Base-by-base conservation (phyloP, 2,113 vertebrate genomes). In the Sclerurus mexicanus region DNA sequence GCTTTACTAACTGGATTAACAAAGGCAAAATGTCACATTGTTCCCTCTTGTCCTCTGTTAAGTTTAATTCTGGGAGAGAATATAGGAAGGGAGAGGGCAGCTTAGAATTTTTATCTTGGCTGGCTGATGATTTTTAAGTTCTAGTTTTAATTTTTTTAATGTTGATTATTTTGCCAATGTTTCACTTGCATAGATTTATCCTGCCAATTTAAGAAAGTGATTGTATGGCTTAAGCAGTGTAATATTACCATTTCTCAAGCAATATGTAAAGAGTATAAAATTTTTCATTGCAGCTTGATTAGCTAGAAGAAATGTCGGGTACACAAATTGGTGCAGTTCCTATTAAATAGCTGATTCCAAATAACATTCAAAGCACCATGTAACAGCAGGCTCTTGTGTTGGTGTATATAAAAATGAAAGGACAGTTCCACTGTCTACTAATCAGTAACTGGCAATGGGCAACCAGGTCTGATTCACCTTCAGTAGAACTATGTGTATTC, bases 1-100 rank as follows among this genome's bases (percentile, higher is more conserved):
- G 63, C 87, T 96, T 96, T 95, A 95, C 53, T 83, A 90, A 96
- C 85, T 95, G 85, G 68, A 89, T 92, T 87, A 95, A 83, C 85
- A 66, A 89, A 96, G 67, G 42, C 62, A 17, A 60, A 53, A 39
- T 87, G 83, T 95, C 56, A 84, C 66, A 75, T 92, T 50, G 46
- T 90, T 91, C 50, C 74, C 53, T 42, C 74, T 95, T 58, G 39
- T 74, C 62, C 42, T 80, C 55, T 76, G 72, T 90, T n/a, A 52
- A 64, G 56, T 87, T 94, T 93, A 95, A 71, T 93, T 85, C 53
- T 90, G 86, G 64, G 46, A 73, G 59, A 27, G 3, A 31, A 72
- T 49, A 40, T 4, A 56, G 23, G 47, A 86, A 86, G 37, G 63
- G 46, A 81, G 23, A 46, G 76, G 78, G 62, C 49, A 78, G 66